Base-by-base conservation (phyloP, 2,888 invertebrate species). In the Coenonympha arcania region DNA sequence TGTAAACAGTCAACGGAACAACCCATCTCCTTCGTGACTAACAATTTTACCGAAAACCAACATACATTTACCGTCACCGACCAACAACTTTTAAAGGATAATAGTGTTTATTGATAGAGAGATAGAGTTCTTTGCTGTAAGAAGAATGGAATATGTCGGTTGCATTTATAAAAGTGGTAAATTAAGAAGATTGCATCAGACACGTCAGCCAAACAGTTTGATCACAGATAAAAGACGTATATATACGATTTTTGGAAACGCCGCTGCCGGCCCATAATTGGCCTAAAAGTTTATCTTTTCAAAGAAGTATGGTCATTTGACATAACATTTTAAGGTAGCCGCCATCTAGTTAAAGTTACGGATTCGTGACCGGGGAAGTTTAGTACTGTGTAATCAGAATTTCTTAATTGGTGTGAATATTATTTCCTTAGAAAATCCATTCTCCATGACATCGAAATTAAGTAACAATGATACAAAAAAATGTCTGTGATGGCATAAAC, bases 221-320 rank as follows among this genome's bases (percentile, higher is more conserved):
- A 83, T 83, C 69, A 41, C 37, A 76, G 82, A 82, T 82, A 80
- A 80, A 73, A 70, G 65, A 59, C 46, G 58, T 64, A 73, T 75
- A 72, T 72, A 65, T 55, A 55, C 34, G 48, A 55, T 50, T 52
- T 55, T 55, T 55, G 50, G 53, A 55, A 57, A 79, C 72, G 65
- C 80, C 78, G 79, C 79, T 71, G 62, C 64, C 62, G 70, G 60
- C 58, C 76, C 73, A 74, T 83, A 84, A 84, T 82, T 83, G 84
- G 81, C 62, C 64, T 58, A 69, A 73, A 72, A 71, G 63, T 76
- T 83, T 80, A 84, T 81, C 78, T 80, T 64, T 85, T 83, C 84
- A 73, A 66, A 71, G 84, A 84, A 85, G 61, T 73, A 73, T 77
- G 79, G 79, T 73, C 79, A 74, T 80, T 83, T 78, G 72, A 69